phyloP scores from a whole-genome alignment of 2,888 invertebrate genomes.

The Arctia plantaginis region DNA sequence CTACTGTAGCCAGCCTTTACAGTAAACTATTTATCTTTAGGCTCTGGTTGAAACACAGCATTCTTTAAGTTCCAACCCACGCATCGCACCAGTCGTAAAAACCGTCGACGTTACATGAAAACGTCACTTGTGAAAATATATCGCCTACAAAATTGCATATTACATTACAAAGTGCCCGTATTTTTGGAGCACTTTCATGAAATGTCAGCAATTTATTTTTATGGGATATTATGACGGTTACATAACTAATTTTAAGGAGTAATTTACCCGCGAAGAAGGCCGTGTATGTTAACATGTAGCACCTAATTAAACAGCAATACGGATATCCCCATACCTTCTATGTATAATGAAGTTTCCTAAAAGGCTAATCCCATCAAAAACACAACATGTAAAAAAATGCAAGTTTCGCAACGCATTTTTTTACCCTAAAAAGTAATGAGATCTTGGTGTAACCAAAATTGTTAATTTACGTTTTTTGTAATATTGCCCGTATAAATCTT shows the following conservation, averaged over 20 bases:
- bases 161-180: conserved; percentile 52
- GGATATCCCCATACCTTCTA: background rate
- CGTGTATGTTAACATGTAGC: background rate
- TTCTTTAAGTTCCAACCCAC: conserved; percentile 36
- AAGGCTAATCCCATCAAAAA: conserved; percentile 3
- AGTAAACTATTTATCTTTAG: conserved; percentile 38
- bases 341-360: conserved; percentile 3
- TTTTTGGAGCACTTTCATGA: conserved; percentile 47
- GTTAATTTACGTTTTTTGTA: background rate
- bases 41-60: conserved; percentile 20
- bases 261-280: conserved; percentile 10
- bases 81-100: conserved; percentile 29
- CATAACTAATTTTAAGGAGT: conserved; percentile 23
- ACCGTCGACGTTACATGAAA: conserved; percentile 37
- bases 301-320: conserved; percentile 4
- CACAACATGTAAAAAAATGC: background rate
- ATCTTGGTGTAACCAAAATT: background rate
- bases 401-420: background rate
- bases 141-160: conserved; percentile 56
- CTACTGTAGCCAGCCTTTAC: background rate
- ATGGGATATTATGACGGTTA: conserved; percentile 44
- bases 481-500: background rate
- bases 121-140: conserved; percentile 53
- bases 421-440: background rate
- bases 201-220: conserved; percentile 55